Evolutionary conservation across 2,113 vertebrate genomes (phyloP).

Genomic region (Hemibagrus wyckioides): DNA sequence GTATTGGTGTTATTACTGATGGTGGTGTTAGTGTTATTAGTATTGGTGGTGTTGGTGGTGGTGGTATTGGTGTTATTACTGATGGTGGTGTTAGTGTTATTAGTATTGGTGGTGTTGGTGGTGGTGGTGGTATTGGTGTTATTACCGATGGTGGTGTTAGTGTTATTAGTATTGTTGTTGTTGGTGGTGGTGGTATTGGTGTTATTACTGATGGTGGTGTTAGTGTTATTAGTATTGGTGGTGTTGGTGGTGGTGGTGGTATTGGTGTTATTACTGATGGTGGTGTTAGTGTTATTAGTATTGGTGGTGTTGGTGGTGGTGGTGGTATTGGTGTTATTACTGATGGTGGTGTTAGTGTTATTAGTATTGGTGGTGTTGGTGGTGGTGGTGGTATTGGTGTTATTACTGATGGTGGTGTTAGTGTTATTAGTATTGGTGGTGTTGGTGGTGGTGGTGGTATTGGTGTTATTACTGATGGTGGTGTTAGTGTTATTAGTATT

Average conservation of each 20-base stretch:
- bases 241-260: neutral
- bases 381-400: neutral
- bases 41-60: neutral
- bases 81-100: neutral
- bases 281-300: neutral
- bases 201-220: neutral
- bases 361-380: neutral
- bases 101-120: neutral
- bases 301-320: neutral
- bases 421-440: neutral
- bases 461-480: neutral
- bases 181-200: neutral
- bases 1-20: neutral
- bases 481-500: neutral
- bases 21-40: neutral
- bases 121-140: neutral
- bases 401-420: neutral
- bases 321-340: no score
- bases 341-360: neutral
- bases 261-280: accelerated
- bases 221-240: neutral
- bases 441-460: neutral
- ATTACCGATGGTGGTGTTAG: neutral
- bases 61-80: neutral
- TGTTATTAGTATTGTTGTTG: neutral